Percentiles rank a stretch among this genome's conserved stretches.
Evolutionary conservation across 2,113 vertebrate genomes (phyloP).

Genomic region (Tricholaema leucomelas): DNA sequence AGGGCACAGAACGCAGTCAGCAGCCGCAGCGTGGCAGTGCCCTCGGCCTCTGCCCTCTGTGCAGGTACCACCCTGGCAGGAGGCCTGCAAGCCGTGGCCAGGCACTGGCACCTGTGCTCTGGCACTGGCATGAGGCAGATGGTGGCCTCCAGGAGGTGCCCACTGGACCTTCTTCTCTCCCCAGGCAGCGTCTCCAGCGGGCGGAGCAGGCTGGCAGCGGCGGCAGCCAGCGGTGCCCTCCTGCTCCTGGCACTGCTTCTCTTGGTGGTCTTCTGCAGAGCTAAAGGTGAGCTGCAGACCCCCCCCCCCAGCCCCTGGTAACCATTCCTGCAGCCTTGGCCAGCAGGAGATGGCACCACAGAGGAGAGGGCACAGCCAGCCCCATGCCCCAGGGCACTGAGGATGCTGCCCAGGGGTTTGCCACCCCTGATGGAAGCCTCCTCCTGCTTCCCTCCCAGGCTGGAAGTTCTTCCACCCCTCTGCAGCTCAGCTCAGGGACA

Average conservation of each 20-base stretch:
- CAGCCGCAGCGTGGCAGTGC: too few species aligned
- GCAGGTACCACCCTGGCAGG: too few species aligned
- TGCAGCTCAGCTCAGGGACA: accelerated
- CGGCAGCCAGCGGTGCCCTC: accelerated
- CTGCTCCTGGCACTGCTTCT: accelerated
- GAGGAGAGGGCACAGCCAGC: accelerated
- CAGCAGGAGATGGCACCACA: not conserved
- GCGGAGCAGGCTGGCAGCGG: accelerated
- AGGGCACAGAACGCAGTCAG: too few species aligned
- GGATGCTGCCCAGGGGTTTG: accelerated
- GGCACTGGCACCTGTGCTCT: too few species aligned
- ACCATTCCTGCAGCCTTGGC: not conserved
- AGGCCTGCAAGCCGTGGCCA: too few species aligned
- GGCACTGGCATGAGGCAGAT: not conserved
- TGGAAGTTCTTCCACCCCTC: accelerated
- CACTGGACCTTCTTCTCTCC: not conserved
- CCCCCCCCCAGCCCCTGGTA: too few species aligned
- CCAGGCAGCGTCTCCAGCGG: not conserved
- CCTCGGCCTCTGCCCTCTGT: too few species aligned
- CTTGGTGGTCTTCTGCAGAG: accelerated
- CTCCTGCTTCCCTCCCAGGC: not conserved
- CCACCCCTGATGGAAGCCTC: accelerated
- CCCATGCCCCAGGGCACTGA: accelerated
- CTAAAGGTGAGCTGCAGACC: not conserved
- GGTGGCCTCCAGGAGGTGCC: accelerated